These are phyloP conservation scores for Bombus breviceps DNA, from an alignment of 1,140 invertebrate species.

Conservation along the genomic window DNA sequence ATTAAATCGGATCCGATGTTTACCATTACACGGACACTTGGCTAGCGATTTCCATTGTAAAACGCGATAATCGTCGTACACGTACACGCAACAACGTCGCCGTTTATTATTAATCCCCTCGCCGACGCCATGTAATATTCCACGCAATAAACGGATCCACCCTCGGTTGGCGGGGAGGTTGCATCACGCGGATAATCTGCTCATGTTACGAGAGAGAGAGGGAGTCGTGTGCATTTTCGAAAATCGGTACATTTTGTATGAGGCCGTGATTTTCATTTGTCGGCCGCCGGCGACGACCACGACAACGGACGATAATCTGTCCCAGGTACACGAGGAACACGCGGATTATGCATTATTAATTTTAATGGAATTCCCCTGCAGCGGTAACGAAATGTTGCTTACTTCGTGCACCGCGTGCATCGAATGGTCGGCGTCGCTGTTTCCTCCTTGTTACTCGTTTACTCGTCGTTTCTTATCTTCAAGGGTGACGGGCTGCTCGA, in stretches of 20 bases:
- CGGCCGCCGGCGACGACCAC: not conserved
- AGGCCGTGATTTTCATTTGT: conserved; percentile 48
- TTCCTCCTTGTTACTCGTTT: not conserved
- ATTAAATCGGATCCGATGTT: conserved; percentile 55
- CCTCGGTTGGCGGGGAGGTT: not conserved
- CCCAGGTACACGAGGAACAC: conserved; percentile 10
- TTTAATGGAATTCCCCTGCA: conserved; percentile 62
- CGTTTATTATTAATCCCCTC: conserved; percentile 62
- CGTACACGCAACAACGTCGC: conserved; percentile 17
- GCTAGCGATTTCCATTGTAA: conserved; percentile 60
- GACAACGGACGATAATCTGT: conserved; percentile 39
- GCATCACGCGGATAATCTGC: conserved; percentile 47
- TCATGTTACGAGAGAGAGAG: not conserved
- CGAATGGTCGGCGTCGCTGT: no score
- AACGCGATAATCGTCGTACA: conserved; percentile 57
- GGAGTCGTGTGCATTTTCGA: conserved; percentile 28
- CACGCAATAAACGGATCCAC: conserved; percentile 62
- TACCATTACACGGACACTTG: conserved; percentile 46
- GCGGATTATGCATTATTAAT: conserved; percentile 61
- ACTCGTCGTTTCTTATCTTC: not conserved
- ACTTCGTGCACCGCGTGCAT: not conserved
- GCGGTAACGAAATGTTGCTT: conserved; percentile 40
- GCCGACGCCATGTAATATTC: conserved; percentile 59
- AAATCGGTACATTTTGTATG: conserved; percentile 50
- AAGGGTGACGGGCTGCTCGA: not conserved